These are phyloP conservation scores for Melipona beecheii DNA, from an alignment of 2,888 invertebrate genomes.

Conservation along the genomic window DNA sequence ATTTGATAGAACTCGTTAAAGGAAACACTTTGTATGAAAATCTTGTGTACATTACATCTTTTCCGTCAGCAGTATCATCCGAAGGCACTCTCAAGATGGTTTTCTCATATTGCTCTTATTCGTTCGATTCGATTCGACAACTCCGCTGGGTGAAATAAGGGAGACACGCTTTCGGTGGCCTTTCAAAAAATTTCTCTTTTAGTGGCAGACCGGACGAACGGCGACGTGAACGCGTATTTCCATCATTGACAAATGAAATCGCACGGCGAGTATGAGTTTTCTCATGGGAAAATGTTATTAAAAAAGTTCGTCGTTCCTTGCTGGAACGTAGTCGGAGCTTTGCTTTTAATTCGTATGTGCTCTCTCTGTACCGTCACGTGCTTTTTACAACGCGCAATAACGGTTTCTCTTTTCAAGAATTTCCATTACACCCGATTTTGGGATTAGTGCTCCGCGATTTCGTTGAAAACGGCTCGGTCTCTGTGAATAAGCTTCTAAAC, in stretches of 20 bases:
- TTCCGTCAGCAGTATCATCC: background rate
- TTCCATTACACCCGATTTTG: background rate
- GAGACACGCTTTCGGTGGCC: conserved; percentile 45
- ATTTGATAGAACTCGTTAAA: no score
- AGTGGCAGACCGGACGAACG: background rate
- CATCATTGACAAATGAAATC: conserved; percentile 18
- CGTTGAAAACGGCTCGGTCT: background rate
- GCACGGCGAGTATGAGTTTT: background rate
- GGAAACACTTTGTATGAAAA: no score
- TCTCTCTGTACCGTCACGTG: conserved; percentile 18
- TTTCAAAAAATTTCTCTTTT: conserved; percentile 65
- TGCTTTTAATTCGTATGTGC: background rate
- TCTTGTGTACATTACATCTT: background rate
- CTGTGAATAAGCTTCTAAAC: background rate
- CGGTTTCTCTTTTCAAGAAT: background rate
- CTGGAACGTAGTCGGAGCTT: background rate
- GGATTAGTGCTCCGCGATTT: background rate
- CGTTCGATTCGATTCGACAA: conserved; percentile 13
- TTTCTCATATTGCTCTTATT: conserved; percentile 37
- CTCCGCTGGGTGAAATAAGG: conserved; percentile 48
- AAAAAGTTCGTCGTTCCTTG: conserved; percentile 42
- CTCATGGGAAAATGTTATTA: conserved; percentile 40
- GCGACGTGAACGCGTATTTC: background rate
- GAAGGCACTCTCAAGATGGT: background rate
- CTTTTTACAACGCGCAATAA: background rate